A percentile compares a stretch with the other conserved stretches of the same genome.
These are phyloP conservation scores for Mythimna impura DNA, from an alignment of 2,888 invertebrate genomes.

Conservation along the genomic window DNA sequence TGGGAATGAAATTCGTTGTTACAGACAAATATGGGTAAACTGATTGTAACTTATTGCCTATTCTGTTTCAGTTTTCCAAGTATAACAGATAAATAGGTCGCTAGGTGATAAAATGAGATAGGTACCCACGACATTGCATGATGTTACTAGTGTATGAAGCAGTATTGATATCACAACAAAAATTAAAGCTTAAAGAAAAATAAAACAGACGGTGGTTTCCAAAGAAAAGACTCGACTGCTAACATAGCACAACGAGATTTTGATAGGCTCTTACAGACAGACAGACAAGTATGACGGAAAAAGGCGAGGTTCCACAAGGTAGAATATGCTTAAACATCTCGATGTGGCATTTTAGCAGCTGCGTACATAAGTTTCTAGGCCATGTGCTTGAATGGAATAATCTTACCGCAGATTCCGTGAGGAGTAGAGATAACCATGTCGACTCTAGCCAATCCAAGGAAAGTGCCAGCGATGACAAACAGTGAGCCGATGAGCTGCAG, in stretches of 20 bases:
- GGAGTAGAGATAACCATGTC: slow-evolving; percentile 78
- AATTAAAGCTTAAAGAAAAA: not conserved
- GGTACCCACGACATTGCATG: not conserved
- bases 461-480: slow-evolving; percentile 88
- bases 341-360: not conserved
- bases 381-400: not conserved
- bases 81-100: slow-evolving; percentile 13
- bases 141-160: not conserved
- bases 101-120: slow-evolving; percentile 21
- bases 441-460: slow-evolving; percentile 83
- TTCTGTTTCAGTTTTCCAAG: not conserved
- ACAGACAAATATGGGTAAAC: not conserved
- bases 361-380: not conserved
- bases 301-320: too few species aligned
- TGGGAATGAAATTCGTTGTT: not conserved
- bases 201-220: not conserved
- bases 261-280: not conserved
- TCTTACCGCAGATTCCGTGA: slow-evolving; percentile 88
- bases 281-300: not conserved
- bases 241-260: too few species aligned
- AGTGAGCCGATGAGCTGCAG: slow-evolving; percentile 87
- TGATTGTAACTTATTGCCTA: not conserved
- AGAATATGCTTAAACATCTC: not conserved
- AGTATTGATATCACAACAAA: not conserved
- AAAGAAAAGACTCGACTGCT: not conserved